Conservation (phyloP, 53 echinoderm and acorn worm species). For the Astropecten irregularis region DNA sequence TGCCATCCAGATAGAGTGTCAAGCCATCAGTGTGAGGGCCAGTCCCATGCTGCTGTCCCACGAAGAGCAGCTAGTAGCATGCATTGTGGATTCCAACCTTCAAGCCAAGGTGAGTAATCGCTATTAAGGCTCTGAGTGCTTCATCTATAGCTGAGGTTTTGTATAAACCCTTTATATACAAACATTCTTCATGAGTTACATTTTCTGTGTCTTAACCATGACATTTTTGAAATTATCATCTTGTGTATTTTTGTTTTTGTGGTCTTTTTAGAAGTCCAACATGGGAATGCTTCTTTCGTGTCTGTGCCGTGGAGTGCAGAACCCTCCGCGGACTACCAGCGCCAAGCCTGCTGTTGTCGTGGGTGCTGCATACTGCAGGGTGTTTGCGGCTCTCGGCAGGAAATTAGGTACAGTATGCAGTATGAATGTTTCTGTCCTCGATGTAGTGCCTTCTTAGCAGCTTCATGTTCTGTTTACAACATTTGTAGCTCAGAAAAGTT, state of each 20-base stretch:
- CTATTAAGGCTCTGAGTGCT: background rate
- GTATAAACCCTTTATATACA: too few relatives aligned
- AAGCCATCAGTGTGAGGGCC: conserved; percentile 25
- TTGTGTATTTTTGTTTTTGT: too few relatives aligned
- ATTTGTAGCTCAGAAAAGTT: background rate
- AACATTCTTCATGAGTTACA: too few relatives aligned
- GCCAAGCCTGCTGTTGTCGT: background rate
- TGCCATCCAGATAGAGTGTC: conserved; percentile 63
- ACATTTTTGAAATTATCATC: too few relatives aligned
- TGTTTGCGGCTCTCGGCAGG: conserved; percentile 58
- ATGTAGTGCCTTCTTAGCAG: background rate
- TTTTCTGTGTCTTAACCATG: too few relatives aligned
- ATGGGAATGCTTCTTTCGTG: background rate
- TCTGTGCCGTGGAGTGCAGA: background rate
- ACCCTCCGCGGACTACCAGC: background rate
- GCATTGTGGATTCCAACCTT: conserved; percentile 9
- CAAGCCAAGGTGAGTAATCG: conserved; percentile 4
- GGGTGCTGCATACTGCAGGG: conserved; percentile 29
- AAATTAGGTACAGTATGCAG: conserved; percentile 8
- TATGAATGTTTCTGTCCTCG: too few relatives aligned
- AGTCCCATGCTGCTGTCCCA: conserved; percentile 47
- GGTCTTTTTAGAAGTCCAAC: conserved; percentile 6
- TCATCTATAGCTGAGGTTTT: background rate
- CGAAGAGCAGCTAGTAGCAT: conserved; percentile 56
- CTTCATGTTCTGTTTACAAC: background rate